Evolutionary conservation across 2,888 invertebrate genomes (phyloP), one percentile per base, ranked within the genome.

Genomic region (Drosophila fungiperda): DNA sequence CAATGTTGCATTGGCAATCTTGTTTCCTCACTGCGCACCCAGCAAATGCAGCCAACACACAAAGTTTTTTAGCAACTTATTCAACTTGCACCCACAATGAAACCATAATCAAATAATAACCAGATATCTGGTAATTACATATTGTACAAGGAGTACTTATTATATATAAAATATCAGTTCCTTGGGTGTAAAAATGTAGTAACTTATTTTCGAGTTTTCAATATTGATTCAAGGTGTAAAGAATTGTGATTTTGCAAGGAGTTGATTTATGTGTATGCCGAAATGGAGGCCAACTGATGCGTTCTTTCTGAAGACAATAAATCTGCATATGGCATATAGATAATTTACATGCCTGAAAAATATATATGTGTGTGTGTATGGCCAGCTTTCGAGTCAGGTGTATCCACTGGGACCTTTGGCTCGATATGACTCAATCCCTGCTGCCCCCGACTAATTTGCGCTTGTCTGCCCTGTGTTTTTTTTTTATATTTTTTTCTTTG

Each of bases 81-180:
- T 36, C 5, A 35, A n/a, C 50, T 6, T 53, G 38, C 54, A 35
- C 12, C 26, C 55, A 26, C 63, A 38, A 42, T 36, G 26, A 48
- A 40, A 33, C 20, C 45, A 54, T 40, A 54, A 42, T 59, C 23
- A 45, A 45, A 53, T 53, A 69, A 68, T 67, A 53, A 68, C 26
- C 64, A 3, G 2, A 29, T 2, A 20, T 32, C n/a, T 1, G 17
- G 7, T 8, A 17, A 8, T 38, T 35, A 6, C 35, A 35, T 36
- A 36, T 5, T 36, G 7, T 7, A 36, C 7, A 7, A 17, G 15
- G 6, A 15, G 15, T 15, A 17, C 17, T 6, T 20, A 11, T 6
- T 5, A 5, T 29, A 29, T 29, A 29, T 29, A 5, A 29, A 29
- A 26, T 26, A 26, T 5, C 5, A 5, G 26, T 26, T 26, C 4